Conservation (phyloP, 2,888 invertebrate genomes). For the Drosophila prolongata region DNA sequence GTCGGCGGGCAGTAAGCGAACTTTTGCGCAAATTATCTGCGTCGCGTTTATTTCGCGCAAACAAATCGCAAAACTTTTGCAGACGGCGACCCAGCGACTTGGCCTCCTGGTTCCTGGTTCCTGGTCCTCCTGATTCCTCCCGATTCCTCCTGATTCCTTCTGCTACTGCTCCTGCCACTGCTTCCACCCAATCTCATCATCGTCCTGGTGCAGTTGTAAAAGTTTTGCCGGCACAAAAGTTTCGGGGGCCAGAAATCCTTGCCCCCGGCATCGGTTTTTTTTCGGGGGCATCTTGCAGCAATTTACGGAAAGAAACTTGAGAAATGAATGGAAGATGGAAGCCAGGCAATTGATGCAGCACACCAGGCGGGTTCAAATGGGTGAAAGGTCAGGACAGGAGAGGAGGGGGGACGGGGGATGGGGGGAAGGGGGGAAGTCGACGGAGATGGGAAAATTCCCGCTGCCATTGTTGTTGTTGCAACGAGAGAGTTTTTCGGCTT, state of each 20-base stretch:
- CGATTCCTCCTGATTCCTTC: slow-evolving; percentile 1
- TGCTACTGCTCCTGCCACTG: neutral
- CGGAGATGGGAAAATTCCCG: slow-evolving; percentile 11
- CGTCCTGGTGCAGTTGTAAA: slow-evolving; percentile 56
- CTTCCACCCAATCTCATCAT: slow-evolving; percentile 6
- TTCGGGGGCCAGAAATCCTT: slow-evolving; percentile 44
- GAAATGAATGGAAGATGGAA: slow-evolving; percentile 37
- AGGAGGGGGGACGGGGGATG: neutral
- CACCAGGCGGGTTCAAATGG: slow-evolving; percentile 7
- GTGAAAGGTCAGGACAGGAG: slow-evolving; percentile 4
- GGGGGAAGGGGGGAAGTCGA: too few relatives aligned
- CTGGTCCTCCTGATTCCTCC: slow-evolving; percentile 8
- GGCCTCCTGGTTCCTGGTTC: slow-evolving; percentile 11
- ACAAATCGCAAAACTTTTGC: slow-evolving; percentile 74
- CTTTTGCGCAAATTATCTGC: slow-evolving; percentile 75
- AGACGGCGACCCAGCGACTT: slow-evolving; percentile 57
- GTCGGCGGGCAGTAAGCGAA: slow-evolving; percentile 42
- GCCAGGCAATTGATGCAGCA: slow-evolving; percentile 62
- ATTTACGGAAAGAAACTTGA: slow-evolving; percentile 66
- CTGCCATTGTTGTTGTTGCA: slow-evolving; percentile 37
- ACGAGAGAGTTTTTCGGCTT: slow-evolving; percentile 59
- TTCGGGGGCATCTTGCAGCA: slow-evolving; percentile 71
- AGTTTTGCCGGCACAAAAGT: slow-evolving; percentile 68
- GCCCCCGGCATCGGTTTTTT: slow-evolving; percentile 30
- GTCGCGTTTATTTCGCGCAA: slow-evolving; percentile 78